These are phyloP conservation scores for Phyllotis vaccarum DNA, from an alignment of 2,797 vertebrate species.

Conservation along the genomic window DNA sequence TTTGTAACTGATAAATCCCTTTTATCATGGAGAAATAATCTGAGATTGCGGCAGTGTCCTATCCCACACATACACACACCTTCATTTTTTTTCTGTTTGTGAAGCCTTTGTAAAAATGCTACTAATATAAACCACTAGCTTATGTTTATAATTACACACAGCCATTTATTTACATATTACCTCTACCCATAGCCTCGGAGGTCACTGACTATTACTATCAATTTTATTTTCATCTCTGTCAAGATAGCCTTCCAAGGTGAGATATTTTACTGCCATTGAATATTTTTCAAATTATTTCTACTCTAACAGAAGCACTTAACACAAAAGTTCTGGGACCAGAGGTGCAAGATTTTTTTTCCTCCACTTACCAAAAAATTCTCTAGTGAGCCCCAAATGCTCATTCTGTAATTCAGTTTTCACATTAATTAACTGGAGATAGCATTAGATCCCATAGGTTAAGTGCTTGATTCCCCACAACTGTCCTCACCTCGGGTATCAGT, in stretches of 20 bases:
- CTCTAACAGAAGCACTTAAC: neutral
- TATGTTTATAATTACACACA: neutral
- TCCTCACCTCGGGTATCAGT: neutral
- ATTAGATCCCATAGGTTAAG: neutral
- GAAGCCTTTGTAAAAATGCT: neutral
- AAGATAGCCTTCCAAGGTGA: neutral
- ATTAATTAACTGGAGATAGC: neutral
- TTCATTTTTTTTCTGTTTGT: neutral
- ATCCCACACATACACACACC: neutral
- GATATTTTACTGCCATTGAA: neutral
- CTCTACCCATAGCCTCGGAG: neutral
- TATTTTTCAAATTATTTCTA: neutral
- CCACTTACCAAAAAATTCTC: neutral
- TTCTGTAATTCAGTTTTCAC: neutral
- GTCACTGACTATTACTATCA: too few relatives aligned
- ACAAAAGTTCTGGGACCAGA: neutral
- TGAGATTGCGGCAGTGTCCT: neutral
- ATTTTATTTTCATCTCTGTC: conserved; percentile 24
- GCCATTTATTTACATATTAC: neutral
- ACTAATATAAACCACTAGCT: neutral
- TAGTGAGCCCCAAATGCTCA: neutral
- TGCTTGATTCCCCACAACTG: neutral
- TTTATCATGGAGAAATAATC: conserved; percentile 1
- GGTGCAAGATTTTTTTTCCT: neutral
- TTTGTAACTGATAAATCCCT: neutral